Evolutionary conservation across 2,888 invertebrate genomes (phyloP).

Genomic region (Papilio elwesi): DNA sequence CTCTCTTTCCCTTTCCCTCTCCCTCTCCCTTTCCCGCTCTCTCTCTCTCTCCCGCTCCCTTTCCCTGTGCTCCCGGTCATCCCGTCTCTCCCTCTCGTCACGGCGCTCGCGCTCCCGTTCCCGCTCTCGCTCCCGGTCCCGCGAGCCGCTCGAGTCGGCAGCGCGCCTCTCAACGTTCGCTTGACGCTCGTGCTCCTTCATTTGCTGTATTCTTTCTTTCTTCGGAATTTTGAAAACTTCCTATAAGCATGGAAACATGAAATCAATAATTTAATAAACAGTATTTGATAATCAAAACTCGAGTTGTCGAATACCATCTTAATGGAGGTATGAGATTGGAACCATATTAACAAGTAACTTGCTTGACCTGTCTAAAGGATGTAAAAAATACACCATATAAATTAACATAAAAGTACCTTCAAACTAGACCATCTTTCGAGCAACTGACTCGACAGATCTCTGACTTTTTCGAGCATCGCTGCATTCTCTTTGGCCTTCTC

Average conservation of each 20-base stretch:
- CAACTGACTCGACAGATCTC: conserved; percentile 85
- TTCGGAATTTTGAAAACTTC: conserved; percentile 95
- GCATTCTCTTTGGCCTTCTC: conserved; percentile 68
- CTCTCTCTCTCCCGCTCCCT: conserved; percentile 63
- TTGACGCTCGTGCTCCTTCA: conserved; percentile 97
- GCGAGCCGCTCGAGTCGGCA: conserved; percentile 75
- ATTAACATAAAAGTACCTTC: conserved; percentile 66
- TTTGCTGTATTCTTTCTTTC: conserved; percentile 95
- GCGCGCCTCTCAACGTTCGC: conserved; percentile 87
- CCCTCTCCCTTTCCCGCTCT: conserved; percentile 63
- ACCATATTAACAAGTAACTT: too few relatives aligned
- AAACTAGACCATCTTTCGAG: conserved; percentile 90
- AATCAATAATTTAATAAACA: too few relatives aligned
- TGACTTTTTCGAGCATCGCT: conserved; percentile 77
- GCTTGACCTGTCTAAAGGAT: background rate
- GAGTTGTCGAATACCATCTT: too few relatives aligned
- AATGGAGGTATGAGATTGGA: too few relatives aligned
- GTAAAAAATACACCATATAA: background rate
- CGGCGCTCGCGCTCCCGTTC: conserved; percentile 59
- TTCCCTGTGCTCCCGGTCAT: conserved; percentile 61
- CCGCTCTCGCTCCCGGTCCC: conserved; percentile 66
- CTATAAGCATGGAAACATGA: conserved; percentile 52
- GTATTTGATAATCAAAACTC: too few relatives aligned
- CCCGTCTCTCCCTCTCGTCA: conserved; percentile 55
- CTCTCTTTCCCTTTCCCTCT: conserved; percentile 58